These are phyloP conservation scores for Pseudomyrmex pallidus DNA, from an alignment of 1,140 invertebrate genomes.

Conservation along the genomic window DNA sequence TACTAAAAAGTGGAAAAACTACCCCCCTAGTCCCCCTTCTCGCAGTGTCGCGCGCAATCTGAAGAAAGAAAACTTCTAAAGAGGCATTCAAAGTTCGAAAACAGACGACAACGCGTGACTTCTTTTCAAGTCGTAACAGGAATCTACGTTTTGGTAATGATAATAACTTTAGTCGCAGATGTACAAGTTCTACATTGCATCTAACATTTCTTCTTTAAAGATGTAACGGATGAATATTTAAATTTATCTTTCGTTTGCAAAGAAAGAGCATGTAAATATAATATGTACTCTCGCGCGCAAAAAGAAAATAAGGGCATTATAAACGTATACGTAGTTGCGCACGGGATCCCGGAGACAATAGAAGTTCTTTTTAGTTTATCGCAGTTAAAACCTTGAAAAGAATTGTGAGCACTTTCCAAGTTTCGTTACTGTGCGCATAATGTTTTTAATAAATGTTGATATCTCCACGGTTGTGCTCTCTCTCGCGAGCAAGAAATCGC, in stretches of 20 bases:
- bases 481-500: background rate
- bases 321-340: no score
- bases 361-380: slow-evolving; percentile 6
- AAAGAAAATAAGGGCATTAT: background rate
- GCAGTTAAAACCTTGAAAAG: slow-evolving; percentile 23
- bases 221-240: background rate
- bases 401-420: background rate
- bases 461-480: background rate
- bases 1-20: slow-evolving; percentile 7
- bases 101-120: slow-evolving; percentile 47
- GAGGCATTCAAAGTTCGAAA: slow-evolving; percentile 43
- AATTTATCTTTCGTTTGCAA: background rate
- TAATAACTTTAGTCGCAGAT: slow-evolving; percentile 17
- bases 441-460: slow-evolving; percentile 51
- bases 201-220: background rate
- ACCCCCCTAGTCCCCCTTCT: background rate
- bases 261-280: background rate
- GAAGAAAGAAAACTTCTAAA: slow-evolving; percentile 23
- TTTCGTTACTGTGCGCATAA: slow-evolving; percentile 25
- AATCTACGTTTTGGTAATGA: slow-evolving; percentile 39
- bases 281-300: background rate
- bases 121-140: slow-evolving; percentile 34
- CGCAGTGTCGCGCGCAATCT: no score
- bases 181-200: background rate
- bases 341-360: background rate